Evolutionary conservation across 2,888 invertebrate genomes (phyloP), one percentile per base, ranked within the genome.

Genomic region (Eupithecia abbreviata): DNA sequence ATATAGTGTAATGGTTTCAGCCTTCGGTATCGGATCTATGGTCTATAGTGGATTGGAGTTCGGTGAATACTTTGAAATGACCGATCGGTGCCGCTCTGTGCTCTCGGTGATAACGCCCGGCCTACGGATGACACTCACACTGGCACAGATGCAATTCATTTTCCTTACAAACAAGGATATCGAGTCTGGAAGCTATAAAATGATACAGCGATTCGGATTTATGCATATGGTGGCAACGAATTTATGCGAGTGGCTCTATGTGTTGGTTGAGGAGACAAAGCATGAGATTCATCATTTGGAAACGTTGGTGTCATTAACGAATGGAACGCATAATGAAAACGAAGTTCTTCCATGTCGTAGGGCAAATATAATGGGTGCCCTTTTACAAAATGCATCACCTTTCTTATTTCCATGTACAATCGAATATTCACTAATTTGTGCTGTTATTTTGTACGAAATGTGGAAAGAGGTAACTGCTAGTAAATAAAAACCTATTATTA

Each of bases 171-270:
- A 98, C 82, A 98, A 98, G 91, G 95, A 95, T 81, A 94, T 95
- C 75, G 93, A 93, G 85, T 95, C 97, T 84, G 96, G 96, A 41
- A 94, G 95, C 69, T 96, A 96, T 86, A 96, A 96, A 86, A 95
- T 97, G 69, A 95, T 98, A 72, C 97, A 98, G 41, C 96, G 98
- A 82, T 98, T 99, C 84, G 99, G 99, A 9, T 96, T 98, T 66
- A 98, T 99, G 98, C 99, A 99, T 89, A 97, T 98, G 97, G 96
- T 99, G 72, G 98, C 98, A 1, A 98, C 98, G 30, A 99, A 99
- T 92, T 92, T 99, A 18, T 98, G 98, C 92, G 98, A 98, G 85
- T 99, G 99, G 99, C 90, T 98, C 71, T 97, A 97, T 88, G 98
- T 98, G 4, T 93, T 98, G 42, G 97, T 98, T 0, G 97, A 97